These are phyloP conservation scores for Xanthorhoe designata DNA, from an alignment of 2,888 invertebrate species.

Conservation along the genomic window DNA sequence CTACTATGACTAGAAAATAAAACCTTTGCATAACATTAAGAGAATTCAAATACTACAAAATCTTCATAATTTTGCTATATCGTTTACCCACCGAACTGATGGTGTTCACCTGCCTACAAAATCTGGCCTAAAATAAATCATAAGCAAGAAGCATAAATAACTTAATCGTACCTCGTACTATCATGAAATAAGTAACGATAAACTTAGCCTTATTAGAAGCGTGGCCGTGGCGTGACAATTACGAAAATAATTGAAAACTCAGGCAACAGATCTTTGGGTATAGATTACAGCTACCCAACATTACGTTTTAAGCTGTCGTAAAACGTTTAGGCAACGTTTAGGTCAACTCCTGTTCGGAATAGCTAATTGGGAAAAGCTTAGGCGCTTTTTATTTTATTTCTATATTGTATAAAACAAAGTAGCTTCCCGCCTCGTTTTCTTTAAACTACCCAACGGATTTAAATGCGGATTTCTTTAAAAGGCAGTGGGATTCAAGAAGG, in stretches of 20 bases:
- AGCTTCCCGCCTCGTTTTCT: too few relatives aligned
- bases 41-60: too few relatives aligned
- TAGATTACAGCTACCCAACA: too few relatives aligned
- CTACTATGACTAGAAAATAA: too few relatives aligned
- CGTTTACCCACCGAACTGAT: too few relatives aligned
- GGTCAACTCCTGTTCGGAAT: slow-evolving; percentile 4
- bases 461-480: too few relatives aligned
- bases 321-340: slow-evolving; percentile 17
- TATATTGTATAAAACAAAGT: too few relatives aligned
- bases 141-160: not conserved
- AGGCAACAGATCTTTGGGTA: slow-evolving; percentile 20
- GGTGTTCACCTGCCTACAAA: too few relatives aligned
- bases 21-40: too few relatives aligned
- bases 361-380: slow-evolving; percentile 9
- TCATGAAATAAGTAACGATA: not conserved
- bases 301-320: slow-evolving; percentile 21
- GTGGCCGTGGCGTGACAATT: slow-evolving; percentile 24
- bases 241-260: slow-evolving; percentile 38
- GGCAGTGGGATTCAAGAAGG: too few relatives aligned
- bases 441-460: too few relatives aligned
- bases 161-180: not conserved
- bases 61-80: too few relatives aligned
- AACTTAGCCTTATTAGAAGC: slow-evolving; percentile 9
- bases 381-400: slow-evolving; percentile 4
- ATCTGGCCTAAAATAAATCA: not conserved